Evolutionary conservation across 2,797 vertebrate genomes (phyloP), one percentile per base, ranked within the genome.

Genomic region (Gymnocypris eckloni): DNA sequence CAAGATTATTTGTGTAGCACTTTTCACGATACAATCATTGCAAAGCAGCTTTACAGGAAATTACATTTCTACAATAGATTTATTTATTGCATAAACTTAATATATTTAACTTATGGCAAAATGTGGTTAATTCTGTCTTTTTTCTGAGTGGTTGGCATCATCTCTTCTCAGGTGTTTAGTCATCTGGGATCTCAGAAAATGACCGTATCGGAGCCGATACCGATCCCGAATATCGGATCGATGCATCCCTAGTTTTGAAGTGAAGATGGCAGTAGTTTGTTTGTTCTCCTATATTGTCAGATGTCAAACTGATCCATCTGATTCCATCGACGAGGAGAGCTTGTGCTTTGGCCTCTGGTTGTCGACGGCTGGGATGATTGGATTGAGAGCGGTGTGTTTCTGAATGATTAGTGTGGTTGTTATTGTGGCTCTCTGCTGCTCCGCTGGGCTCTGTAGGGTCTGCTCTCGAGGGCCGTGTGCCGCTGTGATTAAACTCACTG

Each of bases 401-500:
- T 39, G 16, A 39, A 13, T 13, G 59, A 28, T 64, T 64, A 64
- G n/a, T 28, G 12, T 59, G 56, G 64, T 12, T 69, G 5, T 39
- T 39, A n/a, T n/a, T 4, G 66, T 22, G 54, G 54, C 69, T 43
- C 69, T 39, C 50, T n/a, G 50, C 28, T 10, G 25, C 41, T 41
- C 33, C 25, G 33, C 4, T 0, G 70, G 75, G 33, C 50, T 22
- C 76, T 13, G 54, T 3, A 59, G 54, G 54, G 33, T 22, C 73
- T 77, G 73, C 37, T 43, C 54, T 79, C 22, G n/a, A 25, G 52
- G 76, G 76, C 54, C 7, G 5, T 25, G 37, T 41, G 37, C 48
- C 7, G 37, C 37, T 79, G 76, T 61, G 54, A 79, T 79, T 79
- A 43, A 79, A 43, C 22, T 61, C 54, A 59, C 76, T n/a, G 54